phyloP scores from a whole-genome alignment of 2,113 vertebrate species.

The Oreochromis tanganicae region DNA sequence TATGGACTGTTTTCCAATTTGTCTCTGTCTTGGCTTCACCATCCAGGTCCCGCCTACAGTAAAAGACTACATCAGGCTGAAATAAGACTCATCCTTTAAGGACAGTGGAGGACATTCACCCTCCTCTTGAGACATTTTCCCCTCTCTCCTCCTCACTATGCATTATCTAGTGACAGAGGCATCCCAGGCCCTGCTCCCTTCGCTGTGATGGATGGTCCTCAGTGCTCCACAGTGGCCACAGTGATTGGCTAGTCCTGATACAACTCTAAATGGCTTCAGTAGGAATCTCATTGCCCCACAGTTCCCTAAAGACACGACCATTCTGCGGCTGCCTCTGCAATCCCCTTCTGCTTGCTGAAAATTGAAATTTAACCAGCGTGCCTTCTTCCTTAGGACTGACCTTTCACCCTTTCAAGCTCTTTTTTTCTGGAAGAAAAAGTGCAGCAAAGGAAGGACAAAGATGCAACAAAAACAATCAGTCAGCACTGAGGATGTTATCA shows the following conservation, averaged over 20 bases:
- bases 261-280: slow-evolving; percentile 45
- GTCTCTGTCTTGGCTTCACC: background rate
- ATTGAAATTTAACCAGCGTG: background rate
- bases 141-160: slow-evolving; percentile 33
- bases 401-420: background rate
- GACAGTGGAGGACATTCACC: slow-evolving; percentile 28
- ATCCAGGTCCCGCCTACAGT: background rate
- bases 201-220: slow-evolving; percentile 50
- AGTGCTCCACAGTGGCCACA: slow-evolving; percentile 3
- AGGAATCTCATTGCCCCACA: slow-evolving; percentile 27
- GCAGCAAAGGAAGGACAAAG: background rate
- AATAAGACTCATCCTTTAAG: slow-evolving; percentile 23
- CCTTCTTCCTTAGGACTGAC: background rate
- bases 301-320: slow-evolving; percentile 25
- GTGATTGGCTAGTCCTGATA: slow-evolving; percentile 57
- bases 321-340: background rate
- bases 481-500: slow-evolving; percentile 11
- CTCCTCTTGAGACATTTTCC: slow-evolving; percentile 8
- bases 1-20: background rate
- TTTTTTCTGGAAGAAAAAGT: background rate
- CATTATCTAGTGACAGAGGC: slow-evolving; percentile 49
- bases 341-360: background rate
- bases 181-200: slow-evolving; percentile 15
- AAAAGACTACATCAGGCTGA: background rate
- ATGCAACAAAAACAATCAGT: background rate